Evolutionary conservation across 2,888 invertebrate species (phyloP), one percentile per base, ranked within the genome.

Genomic region (Aleiodes leptofemur): DNA sequence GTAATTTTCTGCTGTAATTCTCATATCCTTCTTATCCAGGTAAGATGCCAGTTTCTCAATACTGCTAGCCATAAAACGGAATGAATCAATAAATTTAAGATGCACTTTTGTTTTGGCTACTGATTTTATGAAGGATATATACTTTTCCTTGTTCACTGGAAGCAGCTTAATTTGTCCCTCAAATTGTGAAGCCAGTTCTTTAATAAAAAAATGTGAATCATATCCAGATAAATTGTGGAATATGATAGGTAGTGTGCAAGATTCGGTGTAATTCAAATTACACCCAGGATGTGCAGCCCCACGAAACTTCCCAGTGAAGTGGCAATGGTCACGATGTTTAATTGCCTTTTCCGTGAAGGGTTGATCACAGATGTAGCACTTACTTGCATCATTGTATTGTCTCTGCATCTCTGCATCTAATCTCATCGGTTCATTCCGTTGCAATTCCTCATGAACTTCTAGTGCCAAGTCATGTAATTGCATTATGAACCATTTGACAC

Each of bases 191-290:
- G 23, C 23, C 23, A 23, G 2, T 23, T 23, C 23, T 23, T 23
- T 23, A 23, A 23, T 23, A 23, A 23, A 23, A n/a, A 23, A 23
- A 23, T 23, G 23, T 23, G 38, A 5, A 38, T 38, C 38, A 38
- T 38, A 82, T 13, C 80, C 83, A 1, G 79, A 79, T n/a, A 83
- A 70, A 76, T 84, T 14, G 14, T 51, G 51, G 14, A 51, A 51
- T 4, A 51, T 2, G 4, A 51, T 14, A 51, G 11, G n/a, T 8
- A 51, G 3, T 11, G 14, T 51, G 51, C 51, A 51, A 13, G 51
- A 51, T 51, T 13, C 14, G 0, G 6, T 13, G 11, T 51, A 8
- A 51, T 51, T 51, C 13, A 51, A 14, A 14, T 51, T 51, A 11
- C 51, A 51, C 14, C 14, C 14, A 11, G 11, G 38, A 38, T 38